phyloP scores from a whole-genome alignment of 64 coral and sea anemone genomes.

The Cladopsammia gracilis region DNA sequence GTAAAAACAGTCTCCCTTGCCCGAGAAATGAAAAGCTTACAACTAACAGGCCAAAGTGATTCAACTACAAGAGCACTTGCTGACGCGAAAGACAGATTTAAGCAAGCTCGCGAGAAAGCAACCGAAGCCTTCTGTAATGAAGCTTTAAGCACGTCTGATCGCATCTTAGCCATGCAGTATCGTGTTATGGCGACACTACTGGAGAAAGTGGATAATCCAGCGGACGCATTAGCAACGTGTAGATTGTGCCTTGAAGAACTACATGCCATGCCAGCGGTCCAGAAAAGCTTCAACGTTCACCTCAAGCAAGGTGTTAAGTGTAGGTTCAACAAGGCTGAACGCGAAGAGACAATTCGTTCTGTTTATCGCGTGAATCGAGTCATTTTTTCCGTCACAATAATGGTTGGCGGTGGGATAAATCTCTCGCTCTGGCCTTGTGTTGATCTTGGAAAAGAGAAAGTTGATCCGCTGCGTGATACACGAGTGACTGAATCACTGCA shows the following conservation, averaged over 20 bases:
- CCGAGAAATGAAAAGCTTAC: background rate
- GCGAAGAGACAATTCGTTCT: slow-evolving; percentile 35
- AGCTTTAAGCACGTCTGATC: slow-evolving; percentile 29
- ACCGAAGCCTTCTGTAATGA: slow-evolving; percentile 62
- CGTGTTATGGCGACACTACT: slow-evolving; percentile 44
- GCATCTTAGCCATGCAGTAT: slow-evolving; percentile 53
- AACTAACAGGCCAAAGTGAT: background rate
- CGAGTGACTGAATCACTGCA: background rate
- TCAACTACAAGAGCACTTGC: background rate
- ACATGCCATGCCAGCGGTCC: slow-evolving; percentile 45
- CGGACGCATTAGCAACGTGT: slow-evolving; percentile 10
- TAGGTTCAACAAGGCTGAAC: background rate
- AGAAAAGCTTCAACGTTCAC: slow-evolving; percentile 1
- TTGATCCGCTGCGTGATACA: background rate
- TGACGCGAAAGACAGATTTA: background rate
- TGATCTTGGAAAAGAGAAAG: background rate
- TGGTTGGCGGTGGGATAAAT: background rate
- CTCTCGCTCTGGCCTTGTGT: background rate
- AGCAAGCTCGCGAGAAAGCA: background rate
- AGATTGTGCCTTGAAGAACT: slow-evolving; percentile 61
- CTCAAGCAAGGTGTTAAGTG: background rate
- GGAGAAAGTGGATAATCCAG: slow-evolving; percentile 48
- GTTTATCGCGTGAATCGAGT: slow-evolving; percentile 41
- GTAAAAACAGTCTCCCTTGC: background rate
- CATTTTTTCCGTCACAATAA: background rate